Evolutionary conservation across 2,113 vertebrate species (phyloP).

Genomic region (Takifugu flavidus): DNA sequence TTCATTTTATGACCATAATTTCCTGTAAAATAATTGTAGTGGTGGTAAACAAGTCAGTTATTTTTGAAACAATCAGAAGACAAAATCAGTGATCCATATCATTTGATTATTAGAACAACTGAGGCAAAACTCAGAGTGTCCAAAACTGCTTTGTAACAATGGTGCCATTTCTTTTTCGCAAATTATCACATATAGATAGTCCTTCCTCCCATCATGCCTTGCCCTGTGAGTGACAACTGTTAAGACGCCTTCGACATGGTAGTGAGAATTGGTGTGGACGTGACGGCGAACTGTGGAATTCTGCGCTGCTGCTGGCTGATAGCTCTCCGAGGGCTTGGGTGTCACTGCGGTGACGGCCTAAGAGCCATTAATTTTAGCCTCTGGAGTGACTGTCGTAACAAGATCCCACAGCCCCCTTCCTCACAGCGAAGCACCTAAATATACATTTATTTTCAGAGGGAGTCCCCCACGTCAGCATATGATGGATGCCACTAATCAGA

Average conservation of each 20-base stretch:
- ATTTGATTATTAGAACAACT: conserved; percentile 5
- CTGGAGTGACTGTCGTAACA: conserved; percentile 70
- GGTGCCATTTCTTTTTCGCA: conserved; percentile 18
- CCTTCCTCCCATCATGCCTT: conserved; percentile 52
- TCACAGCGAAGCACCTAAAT: conserved; percentile 64
- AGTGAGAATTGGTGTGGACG: conserved; percentile 69
- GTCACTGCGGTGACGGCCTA: conserved; percentile 68
- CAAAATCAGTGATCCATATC: no score
- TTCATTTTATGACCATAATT: neutral
- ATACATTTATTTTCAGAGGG: conserved; percentile 75
- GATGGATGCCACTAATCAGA: conserved; percentile 73
- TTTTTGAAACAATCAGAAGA: no score
- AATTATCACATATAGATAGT: conserved; percentile 37
- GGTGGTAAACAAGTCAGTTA: no score
- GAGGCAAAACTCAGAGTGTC: conserved; percentile 2
- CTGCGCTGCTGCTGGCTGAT: conserved; percentile 62
- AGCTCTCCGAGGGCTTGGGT: conserved; percentile 67
- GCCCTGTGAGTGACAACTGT: conserved; percentile 67
- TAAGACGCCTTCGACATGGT: conserved; percentile 49
- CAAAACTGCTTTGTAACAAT: conserved; percentile 5
- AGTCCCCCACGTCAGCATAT: conserved; percentile 70
- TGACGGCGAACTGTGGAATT: conserved; percentile 65
- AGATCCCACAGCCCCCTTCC: conserved; percentile 57
- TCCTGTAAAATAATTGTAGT: no score
- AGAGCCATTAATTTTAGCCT: conserved; percentile 81